Evolutionary conservation across 2,797 vertebrate species (phyloP), one percentile per base, ranked within the genome.

Genomic region (Eulemur albifrons): DNA sequence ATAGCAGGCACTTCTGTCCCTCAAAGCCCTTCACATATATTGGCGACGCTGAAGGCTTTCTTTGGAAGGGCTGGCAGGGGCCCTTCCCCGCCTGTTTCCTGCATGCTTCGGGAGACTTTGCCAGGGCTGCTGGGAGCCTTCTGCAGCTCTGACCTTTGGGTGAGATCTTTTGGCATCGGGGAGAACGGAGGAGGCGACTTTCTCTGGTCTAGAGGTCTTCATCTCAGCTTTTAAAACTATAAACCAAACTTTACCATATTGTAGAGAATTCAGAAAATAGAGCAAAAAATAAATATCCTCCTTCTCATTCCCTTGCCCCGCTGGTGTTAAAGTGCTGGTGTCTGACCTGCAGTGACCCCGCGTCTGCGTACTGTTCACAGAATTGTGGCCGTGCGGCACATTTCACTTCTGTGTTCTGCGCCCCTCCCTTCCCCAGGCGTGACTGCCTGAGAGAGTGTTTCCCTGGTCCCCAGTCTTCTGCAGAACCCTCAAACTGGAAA

Each of bases 151-250:
- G 81, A 82, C 43, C 77, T 88, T 75, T 30, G 70, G 20, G 65
- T n/a, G 80, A 87, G 52, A 76, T 45, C 35, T 13, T 35, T 63
- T 27, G 84, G 87, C 8, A 6, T 0, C 63, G 32, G 23, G 80
- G 88, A 88, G 70, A 14, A 32, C 0, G 0, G 9, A 76, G 81
- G 59, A 12, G 21, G 18, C 17, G 32, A 1, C 45, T 45, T 61
- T 82, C 82, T 45, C 54, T 92, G 85, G 92, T 84, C 21, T 65
- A 43, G 76, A 77, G 72, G 25, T 67, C 75, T 93, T 76, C 65
- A 63, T 88, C n/a, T 2, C 2, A 20, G 38, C 40, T 85, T 70
- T 21, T 0, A 73, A 85, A 43, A 30, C 7, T 3, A 70, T 32
- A 2, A 86, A 93, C 54, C 30, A 83, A 32, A 81, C 45, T 32